Percentiles rank a stretch among this genome's conserved stretches.
Evolutionary conservation across 1,140 invertebrate species (phyloP).

Genomic region (Platyura marginata): DNA sequence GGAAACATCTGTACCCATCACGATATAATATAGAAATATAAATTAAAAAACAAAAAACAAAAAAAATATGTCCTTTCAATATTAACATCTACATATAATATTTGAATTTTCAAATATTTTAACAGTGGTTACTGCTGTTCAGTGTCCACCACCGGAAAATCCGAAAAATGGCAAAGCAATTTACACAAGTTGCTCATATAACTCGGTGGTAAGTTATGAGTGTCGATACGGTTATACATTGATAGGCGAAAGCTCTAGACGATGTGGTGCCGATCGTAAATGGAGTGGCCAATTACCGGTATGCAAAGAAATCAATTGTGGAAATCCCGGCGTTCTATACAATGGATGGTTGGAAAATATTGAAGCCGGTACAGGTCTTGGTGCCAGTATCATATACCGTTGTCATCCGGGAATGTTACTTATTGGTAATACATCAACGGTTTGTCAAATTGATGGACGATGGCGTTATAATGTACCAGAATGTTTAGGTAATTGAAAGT

Average conservation of each 20-base stretch:
- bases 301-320: conserved; percentile 94
- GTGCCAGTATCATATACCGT: conserved; percentile 81
- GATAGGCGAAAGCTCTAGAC: conserved; percentile 67
- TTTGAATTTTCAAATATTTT: no score
- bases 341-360: conserved; percentile 94
- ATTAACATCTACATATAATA: not conserved
- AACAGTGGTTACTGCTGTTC: conserved; percentile 66
- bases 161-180: conserved; percentile 80
- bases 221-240: conserved; percentile 83
- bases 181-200: conserved; percentile 84
- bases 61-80: not conserved
- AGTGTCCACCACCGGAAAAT: conserved; percentile 71
- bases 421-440: conserved; percentile 70
- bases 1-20: no score
- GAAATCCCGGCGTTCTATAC: conserved; percentile 69
- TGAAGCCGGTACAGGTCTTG: conserved; percentile 69
- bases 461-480: conserved; percentile 85
- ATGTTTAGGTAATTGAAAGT: conserved; percentile 37
- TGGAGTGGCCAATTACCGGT: conserved; percentile 75
- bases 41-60: no score
- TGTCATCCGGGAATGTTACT: conserved; percentile 88
- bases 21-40: no score
- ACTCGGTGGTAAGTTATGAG: conserved; percentile 81
- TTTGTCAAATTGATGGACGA: conserved; percentile 79
- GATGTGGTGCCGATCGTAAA: conserved; percentile 76